These are phyloP conservation scores for Dicranocentrus wangi DNA, from an alignment of 2,888 invertebrate species.

Conservation along the genomic window DNA sequence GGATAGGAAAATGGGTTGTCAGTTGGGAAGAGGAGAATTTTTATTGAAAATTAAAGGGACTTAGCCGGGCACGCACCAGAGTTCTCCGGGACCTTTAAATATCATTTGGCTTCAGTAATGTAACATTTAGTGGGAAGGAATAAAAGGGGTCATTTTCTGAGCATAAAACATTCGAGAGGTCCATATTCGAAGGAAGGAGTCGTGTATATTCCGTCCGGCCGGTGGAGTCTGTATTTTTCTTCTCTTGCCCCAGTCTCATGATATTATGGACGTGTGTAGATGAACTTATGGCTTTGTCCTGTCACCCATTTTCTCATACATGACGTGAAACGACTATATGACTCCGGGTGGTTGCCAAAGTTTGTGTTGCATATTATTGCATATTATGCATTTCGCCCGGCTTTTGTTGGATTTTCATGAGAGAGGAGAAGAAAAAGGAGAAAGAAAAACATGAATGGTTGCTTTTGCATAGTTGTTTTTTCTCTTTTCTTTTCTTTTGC, in stretches of 20 bases:
- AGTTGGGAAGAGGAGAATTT: slow-evolving; percentile 48
- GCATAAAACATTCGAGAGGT: not conserved
- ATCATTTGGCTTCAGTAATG: too few species aligned
- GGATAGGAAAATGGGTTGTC: slow-evolving; percentile 29
- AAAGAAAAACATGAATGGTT: slow-evolving; percentile 4
- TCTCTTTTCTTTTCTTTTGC: slow-evolving; percentile 6
- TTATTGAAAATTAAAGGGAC: slow-evolving; percentile 53
- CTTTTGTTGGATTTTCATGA: not conserved
- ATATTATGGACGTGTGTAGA: not conserved
- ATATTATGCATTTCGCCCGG: not conserved
- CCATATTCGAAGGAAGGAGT: not conserved
- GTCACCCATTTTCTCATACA: not conserved
- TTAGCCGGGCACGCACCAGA: slow-evolving; percentile 10
- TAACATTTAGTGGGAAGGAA: too few species aligned
- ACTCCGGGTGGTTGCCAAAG: not conserved
- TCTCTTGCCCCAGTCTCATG: not conserved
- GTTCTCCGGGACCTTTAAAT: not conserved
- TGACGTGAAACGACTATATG: not conserved
- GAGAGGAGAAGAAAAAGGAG: too few species aligned
- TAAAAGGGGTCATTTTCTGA: not conserved
- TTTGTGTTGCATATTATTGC: not conserved
- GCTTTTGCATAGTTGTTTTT: not conserved
- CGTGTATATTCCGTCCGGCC: not conserved
- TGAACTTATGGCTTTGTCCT: not conserved
- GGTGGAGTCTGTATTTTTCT: not conserved